Conservation (phyloP, 2,888 invertebrate species). For the Synanthedon myopaeformis region DNA sequence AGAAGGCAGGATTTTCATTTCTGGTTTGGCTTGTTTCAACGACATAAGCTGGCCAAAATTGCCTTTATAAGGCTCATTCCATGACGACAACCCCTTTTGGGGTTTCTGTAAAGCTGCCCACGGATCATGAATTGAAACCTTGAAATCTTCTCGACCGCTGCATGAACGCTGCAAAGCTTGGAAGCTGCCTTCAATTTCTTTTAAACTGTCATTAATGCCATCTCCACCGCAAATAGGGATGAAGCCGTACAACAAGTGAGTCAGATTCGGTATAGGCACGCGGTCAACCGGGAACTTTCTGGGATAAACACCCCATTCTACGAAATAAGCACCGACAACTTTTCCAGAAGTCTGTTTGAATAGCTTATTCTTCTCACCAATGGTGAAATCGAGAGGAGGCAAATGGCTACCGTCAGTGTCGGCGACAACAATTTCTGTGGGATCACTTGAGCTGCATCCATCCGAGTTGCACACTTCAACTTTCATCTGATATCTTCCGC, state of each 20-base stretch:
- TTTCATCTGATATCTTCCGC: conserved; percentile 55
- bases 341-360: conserved; percentile 63
- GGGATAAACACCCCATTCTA: conserved; percentile 64
- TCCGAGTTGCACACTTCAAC: conserved; percentile 56
- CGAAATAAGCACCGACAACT: conserved; percentile 58
- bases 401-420: conserved; percentile 65
- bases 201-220: conserved; percentile 63
- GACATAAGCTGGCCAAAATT: conserved; percentile 64
- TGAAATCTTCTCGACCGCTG: conserved; percentile 60
- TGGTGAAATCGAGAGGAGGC: conserved; percentile 46
- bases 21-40: conserved; percentile 56
- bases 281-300: conserved; percentile 59
- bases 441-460: conserved; percentile 51
- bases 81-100: conserved; percentile 54
- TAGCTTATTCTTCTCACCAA: conserved; percentile 55
- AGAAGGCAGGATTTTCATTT: conserved; percentile 56
- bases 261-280: conserved; percentile 53
- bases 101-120: conserved; percentile 65
- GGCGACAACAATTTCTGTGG: conserved; percentile 55
- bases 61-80: conserved; percentile 65
- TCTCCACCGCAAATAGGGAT: conserved; percentile 64
- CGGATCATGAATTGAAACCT: conserved; percentile 61
- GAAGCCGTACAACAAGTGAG: conserved; percentile 59
- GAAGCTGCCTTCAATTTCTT: conserved; percentile 64
- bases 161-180: conserved; percentile 61